Evolutionary conservation across 2,888 invertebrate genomes (phyloP), one percentile per base, ranked within the genome.

Genomic region (Cosmia trapezina): DNA sequence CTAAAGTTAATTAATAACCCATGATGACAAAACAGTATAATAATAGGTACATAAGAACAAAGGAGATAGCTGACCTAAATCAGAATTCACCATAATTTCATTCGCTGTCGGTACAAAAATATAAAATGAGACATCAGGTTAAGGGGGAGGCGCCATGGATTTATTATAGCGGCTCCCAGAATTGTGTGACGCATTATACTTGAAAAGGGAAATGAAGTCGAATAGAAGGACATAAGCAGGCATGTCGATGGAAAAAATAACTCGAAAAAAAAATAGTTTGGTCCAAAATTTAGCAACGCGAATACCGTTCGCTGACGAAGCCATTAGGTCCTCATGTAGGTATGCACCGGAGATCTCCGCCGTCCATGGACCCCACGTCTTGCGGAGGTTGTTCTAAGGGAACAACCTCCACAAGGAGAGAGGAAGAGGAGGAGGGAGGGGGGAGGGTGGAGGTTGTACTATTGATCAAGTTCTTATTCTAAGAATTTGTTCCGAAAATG

Each of bases 51-150:
- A 22, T 0, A 43, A 14, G 12, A 49, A 73, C 63, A 70, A 65
- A 61, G 56, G 0, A n/a, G 12, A 63, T 37, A 51, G 8, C 5
- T 78, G 69, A 80, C 76, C 76, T 51, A 67, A 76, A 60, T 80
- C 17, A 22, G 33, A 66, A 51, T 79, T 81, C 57, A 33, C 59
- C n/a, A 76, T 76, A 70, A 81, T n/a, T 69, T 45, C 0, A 17
- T 60, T 28, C 5, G n/a, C 43, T 11, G 56, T 66, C 37, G 7
- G 33, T 37, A 66, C 66, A 45, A 54, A 73, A 67, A 80, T 81
- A 76, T 19, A 47, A 53, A 64, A 60, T 78, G 61, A 65, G 41
- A 59, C 47, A 57, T 66, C 67, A 6, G 14, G 14, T 19, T 28
- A 43, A 22, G 61, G 76, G 67, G 43, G 17, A 53, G 41, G 60